A percentile compares a stretch with the other conserved stretches of the same genome.
phyloP scores from a whole-genome alignment of 2,888 invertebrate genomes.

The Xylophagus ater region DNA sequence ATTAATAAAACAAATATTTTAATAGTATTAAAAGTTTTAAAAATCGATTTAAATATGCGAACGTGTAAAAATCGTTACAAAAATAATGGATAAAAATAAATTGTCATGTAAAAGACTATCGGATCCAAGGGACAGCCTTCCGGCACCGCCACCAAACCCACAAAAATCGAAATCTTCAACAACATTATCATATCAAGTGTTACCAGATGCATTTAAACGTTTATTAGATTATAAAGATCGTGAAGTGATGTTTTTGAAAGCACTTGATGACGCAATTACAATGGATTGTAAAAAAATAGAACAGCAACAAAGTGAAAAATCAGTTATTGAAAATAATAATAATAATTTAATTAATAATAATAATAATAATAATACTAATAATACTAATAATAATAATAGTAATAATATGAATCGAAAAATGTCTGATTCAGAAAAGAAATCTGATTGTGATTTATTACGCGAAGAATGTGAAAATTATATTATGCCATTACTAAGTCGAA shows the following conservation, averaged over 20 bases:
- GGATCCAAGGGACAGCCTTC: constrained; percentile 17
- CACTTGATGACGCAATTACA: constrained; percentile 26
- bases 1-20: too few species aligned
- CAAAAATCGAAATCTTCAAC: constrained; percentile 15
- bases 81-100: constrained; percentile 17
- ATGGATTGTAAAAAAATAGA: constrained; percentile 21
- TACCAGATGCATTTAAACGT: constrained; percentile 24
- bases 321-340: background rate
- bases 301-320: constrained; percentile 14
- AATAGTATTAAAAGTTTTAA: too few species aligned
- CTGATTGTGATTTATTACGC: constrained; percentile 27
- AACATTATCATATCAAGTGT: constrained; percentile 23
- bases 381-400: background rate
- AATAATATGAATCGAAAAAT: background rate
- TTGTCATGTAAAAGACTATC: constrained; percentile 15
- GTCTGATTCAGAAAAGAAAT: background rate
- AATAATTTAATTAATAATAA: background rate
- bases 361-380: background rate
- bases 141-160: constrained; percentile 15
- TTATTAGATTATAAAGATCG: constrained; percentile 26
- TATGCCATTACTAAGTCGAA: constrained; percentile 42
- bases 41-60: too few species aligned
- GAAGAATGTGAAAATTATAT: constrained; percentile 33
- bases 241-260: constrained; percentile 25
- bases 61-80: too few species aligned